Percentiles rank a stretch among this genome's conserved stretches.
Conservation (phyloP, 37 sponge, comb jelly and placozoan genomes). For the Amphimedon queenslandica region DNA sequence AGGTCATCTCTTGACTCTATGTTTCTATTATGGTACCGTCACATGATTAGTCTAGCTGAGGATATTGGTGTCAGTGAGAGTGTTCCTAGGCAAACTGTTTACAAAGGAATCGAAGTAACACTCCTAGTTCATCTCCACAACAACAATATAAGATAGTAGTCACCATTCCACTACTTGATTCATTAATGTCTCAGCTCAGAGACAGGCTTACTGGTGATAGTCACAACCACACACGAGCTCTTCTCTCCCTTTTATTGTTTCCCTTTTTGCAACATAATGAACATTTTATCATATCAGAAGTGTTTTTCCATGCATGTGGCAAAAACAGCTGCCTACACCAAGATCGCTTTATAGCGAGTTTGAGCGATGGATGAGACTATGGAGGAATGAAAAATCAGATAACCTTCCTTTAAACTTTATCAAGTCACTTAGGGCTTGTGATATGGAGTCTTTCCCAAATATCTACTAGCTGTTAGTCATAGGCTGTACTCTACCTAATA, state of each 20-base stretch:
- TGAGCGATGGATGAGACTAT: conserved; percentile 21
- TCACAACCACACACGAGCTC: conserved; percentile 12
- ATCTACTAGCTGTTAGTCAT: conserved; percentile 33
- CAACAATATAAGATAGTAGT: conserved; percentile 33
- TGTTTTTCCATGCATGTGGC: conserved; percentile 7
- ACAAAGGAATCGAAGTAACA: conserved; percentile 26
- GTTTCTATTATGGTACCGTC: conserved; percentile 24
- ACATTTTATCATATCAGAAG: neutral
- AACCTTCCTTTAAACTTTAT: conserved; percentile 28
- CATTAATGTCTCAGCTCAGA: conserved; percentile 12
- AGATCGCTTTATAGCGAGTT: conserved; percentile 30
- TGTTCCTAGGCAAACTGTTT: conserved; percentile 19
- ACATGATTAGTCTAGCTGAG: conserved; percentile 21
- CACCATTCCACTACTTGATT: conserved; percentile 41
- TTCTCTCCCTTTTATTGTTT: conserved; percentile 23
- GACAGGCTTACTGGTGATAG: conserved; percentile 21
- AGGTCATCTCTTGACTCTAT: conserved; percentile 27
- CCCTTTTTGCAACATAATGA: neutral
- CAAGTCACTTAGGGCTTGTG: conserved; percentile 22
- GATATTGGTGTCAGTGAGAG: conserved; percentile 11
- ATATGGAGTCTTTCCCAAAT: conserved; percentile 38
- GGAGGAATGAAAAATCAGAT: conserved; percentile 4
- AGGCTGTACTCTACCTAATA: conserved; percentile 38
- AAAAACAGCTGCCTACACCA: conserved; percentile 25
- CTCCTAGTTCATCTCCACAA: conserved; percentile 11